Conservation (phyloP, 2,113 vertebrate genomes). For the Grammomys dolichurus region DNA sequence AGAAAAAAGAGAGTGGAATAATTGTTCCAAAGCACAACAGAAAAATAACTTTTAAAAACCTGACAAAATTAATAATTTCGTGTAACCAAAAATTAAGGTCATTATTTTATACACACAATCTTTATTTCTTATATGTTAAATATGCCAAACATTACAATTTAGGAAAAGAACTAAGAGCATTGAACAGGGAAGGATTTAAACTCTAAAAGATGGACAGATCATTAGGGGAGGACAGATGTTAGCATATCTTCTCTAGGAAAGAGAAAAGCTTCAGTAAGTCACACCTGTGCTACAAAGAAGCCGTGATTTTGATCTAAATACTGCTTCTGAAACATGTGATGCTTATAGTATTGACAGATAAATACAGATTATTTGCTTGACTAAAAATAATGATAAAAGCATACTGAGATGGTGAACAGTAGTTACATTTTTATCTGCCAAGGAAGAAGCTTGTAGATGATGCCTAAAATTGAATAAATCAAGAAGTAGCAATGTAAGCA, state of each 20-base stretch:
- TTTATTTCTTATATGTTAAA: not conserved
- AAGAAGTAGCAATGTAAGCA: not conserved
- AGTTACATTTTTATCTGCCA: not conserved
- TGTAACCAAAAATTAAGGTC: not conserved
- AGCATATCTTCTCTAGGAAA: not conserved
- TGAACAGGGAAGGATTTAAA: not conserved
- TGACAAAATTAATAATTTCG: not conserved
- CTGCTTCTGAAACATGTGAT: not conserved
- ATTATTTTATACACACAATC: not conserved
- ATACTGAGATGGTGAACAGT: not conserved
- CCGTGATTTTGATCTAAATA: not conserved
- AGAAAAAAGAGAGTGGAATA: not conserved
- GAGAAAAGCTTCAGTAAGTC: not conserved
- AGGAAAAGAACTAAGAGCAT: not conserved
- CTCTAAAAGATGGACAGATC: not conserved
- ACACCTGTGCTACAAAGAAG: not conserved
- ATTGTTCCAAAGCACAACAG: not conserved
- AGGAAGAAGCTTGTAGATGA: not conserved
- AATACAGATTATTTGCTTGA: not conserved
- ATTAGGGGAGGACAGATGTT: not conserved
- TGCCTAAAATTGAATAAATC: not conserved
- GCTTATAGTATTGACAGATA: not conserved
- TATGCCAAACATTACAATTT: not conserved
- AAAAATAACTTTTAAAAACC: not conserved
- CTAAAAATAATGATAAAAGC: conserved; percentile 11